Evolutionary conservation across 2,797 vertebrate genomes (phyloP).

Genomic region (Lates japonicus): DNA sequence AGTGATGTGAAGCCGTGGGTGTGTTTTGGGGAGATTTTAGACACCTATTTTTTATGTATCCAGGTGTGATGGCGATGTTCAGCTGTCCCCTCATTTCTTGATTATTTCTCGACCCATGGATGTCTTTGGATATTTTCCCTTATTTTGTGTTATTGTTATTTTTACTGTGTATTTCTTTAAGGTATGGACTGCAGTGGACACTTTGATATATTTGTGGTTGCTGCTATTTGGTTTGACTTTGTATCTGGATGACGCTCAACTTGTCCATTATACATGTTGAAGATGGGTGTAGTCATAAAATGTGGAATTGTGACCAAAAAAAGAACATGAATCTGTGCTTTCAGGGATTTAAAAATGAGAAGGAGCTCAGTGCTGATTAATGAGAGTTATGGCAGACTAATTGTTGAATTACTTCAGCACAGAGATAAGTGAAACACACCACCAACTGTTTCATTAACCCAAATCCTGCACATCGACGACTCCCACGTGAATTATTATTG

Average conservation of each 20-base stretch:
- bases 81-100: neutral
- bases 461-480: conserved; percentile 17
- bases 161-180: too few relatives aligned
- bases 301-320: too few relatives aligned
- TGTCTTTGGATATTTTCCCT: too few relatives aligned
- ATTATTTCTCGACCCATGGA: too few relatives aligned
- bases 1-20: neutral
- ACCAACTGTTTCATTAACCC: conserved; percentile 10
- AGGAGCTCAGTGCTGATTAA: neutral
- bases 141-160: too few relatives aligned
- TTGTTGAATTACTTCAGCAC: neutral
- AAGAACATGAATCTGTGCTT: neutral
- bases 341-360: too few relatives aligned
- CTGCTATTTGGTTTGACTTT: too few relatives aligned
- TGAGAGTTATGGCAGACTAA: neutral
- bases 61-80: neutral
- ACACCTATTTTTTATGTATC: neutral
- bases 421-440: neutral
- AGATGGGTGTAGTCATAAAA: too few relatives aligned
- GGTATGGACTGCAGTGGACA: too few relatives aligned
- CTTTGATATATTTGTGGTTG: too few relatives aligned
- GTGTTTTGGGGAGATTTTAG: neutral
- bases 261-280: too few relatives aligned
- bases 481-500: conserved; percentile 12
- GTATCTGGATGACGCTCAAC: too few relatives aligned